Conservation (phyloP, 2,888 invertebrate genomes). For the Didymodactylos carnosus region DNA sequence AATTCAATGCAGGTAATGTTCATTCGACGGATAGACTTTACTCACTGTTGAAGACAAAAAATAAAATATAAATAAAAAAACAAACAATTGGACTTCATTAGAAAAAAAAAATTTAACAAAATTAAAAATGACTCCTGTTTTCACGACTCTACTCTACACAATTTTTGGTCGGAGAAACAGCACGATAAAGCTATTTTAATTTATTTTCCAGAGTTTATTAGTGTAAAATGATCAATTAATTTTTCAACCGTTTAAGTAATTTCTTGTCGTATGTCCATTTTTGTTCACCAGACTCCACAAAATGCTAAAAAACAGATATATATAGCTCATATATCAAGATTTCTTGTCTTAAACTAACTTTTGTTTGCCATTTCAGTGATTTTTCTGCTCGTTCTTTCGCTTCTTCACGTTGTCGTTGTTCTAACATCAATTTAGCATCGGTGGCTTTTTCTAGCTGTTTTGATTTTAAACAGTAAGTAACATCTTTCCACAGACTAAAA, state of each 20-base stretch:
- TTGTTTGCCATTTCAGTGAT: slow-evolving; percentile 57
- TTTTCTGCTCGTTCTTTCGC: slow-evolving; percentile 59
- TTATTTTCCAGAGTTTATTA: not conserved
- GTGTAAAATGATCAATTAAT: not conserved
- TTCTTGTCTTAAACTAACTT: slow-evolving; percentile 22
- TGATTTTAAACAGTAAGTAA: slow-evolving; percentile 68
- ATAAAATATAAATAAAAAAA: too few relatives aligned
- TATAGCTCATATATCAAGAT: not conserved
- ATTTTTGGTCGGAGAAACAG: not conserved
- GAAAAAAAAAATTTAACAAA: too few relatives aligned
- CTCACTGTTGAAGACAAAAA: too few relatives aligned
- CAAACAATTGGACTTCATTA: too few relatives aligned
- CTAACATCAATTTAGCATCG: slow-evolving; percentile 63
- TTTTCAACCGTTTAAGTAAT: not conserved
- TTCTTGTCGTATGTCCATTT: not conserved
- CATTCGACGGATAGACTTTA: too few relatives aligned
- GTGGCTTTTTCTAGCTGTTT: slow-evolving; percentile 82
- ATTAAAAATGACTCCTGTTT: too few relatives aligned
- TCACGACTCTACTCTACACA: too few relatives aligned
- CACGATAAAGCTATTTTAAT: not conserved
- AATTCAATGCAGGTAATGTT: too few relatives aligned
- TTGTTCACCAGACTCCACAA: not conserved
- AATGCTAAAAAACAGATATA: not conserved
- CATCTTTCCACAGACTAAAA: slow-evolving; percentile 69
- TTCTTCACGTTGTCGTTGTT: slow-evolving; percentile 81